phyloP scores from a whole-genome alignment of 2,113 vertebrate species.

The Gallinago media region DNA sequence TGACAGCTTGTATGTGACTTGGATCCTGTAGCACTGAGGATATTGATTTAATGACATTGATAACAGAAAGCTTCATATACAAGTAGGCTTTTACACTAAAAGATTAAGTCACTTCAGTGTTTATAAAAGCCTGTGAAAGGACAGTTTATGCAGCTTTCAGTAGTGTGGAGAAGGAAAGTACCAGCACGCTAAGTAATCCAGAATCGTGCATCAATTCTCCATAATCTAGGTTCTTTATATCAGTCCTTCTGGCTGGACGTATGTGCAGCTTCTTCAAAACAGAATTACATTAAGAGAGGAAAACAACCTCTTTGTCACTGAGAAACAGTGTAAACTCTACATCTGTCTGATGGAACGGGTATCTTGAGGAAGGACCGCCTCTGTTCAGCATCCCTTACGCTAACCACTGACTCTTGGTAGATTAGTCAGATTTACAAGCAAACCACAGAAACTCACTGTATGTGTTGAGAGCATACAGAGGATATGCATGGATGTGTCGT shows the following conservation, averaged over 20 bases:
- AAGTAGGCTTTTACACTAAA: neutral
- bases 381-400: neutral
- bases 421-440: neutral
- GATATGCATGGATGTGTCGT: neutral
- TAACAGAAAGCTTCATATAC: constrained; percentile 37
- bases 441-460: neutral
- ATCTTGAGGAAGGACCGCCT: neutral
- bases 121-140: constrained; percentile 17
- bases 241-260: neutral
- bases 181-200: neutral
- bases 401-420: neutral
- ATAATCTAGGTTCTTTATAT: neutral
- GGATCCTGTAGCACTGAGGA: neutral
- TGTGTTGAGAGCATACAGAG: neutral
- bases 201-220: neutral
- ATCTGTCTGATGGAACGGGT: neutral
- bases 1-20: constrained; percentile 20
- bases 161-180: neutral
- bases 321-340: neutral
- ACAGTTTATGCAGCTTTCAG: neutral
- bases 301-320: neutral
- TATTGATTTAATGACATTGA: constrained; percentile 67
- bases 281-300: neutral
- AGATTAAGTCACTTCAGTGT: constrained; percentile 24
- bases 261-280: neutral